A percentile compares a stretch with the other conserved stretches of the same genome.
Evolutionary conservation across 2,113 vertebrate species (phyloP).

Genomic region (Corapipo altera): DNA sequence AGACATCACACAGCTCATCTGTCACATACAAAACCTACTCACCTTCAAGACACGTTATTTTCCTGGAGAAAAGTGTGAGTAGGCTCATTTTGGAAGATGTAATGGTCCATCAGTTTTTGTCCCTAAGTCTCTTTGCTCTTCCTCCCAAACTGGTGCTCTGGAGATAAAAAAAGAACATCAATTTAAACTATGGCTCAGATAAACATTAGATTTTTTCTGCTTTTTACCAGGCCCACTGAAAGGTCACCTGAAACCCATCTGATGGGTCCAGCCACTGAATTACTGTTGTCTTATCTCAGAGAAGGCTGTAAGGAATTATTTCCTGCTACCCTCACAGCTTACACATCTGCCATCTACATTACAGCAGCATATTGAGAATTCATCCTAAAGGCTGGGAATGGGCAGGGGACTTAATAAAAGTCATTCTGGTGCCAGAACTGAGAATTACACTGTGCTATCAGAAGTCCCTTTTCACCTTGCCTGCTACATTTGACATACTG

Average conservation of each 20-base stretch:
- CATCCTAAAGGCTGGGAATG: background rate
- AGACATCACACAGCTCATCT: background rate
- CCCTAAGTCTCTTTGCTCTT: background rate
- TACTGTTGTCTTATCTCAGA: background rate
- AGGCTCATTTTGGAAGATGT: conserved; percentile 39
- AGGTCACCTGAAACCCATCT: background rate
- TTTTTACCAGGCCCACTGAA: background rate
- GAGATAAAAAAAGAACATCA: conserved; percentile 6
- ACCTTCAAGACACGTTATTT: conserved; percentile 40
- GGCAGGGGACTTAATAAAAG: background rate
- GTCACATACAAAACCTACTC: background rate
- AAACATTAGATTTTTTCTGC: background rate
- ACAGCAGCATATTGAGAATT: background rate
- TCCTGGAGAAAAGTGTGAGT: background rate
- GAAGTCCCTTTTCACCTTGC: background rate
- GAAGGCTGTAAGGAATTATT: background rate
- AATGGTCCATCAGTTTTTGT: conserved; percentile 49
- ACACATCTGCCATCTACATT: background rate
- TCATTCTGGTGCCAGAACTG: background rate
- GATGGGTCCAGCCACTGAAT: background rate
- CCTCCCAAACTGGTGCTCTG: background rate
- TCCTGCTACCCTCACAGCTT: background rate
- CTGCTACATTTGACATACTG: background rate
- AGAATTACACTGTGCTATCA: background rate
- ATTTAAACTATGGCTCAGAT: background rate